Conservation (phyloP, 1,140 invertebrate species). For the Harlomillsia oculata region DNA sequence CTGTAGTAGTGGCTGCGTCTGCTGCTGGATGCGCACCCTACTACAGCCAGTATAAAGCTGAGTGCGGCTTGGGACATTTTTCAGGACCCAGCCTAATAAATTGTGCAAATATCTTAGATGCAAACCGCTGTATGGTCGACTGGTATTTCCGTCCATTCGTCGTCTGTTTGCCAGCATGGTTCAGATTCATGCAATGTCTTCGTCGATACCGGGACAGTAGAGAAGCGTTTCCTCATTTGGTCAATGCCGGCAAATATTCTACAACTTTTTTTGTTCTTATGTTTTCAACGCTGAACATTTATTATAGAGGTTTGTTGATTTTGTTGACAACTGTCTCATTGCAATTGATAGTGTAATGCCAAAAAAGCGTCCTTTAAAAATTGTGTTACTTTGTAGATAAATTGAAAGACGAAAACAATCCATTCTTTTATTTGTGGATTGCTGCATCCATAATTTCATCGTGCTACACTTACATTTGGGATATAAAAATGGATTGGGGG, state of each 20-base stretch:
- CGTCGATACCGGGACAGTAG: conserved; percentile 80
- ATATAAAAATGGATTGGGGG: conserved; percentile 98
- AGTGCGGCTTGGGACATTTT: not conserved
- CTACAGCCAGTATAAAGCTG: not conserved
- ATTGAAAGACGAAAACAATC: conserved; percentile 55
- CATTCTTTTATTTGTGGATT: conserved; percentile 73
- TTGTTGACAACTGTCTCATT: not conserved
- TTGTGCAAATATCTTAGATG: conserved; percentile 4
- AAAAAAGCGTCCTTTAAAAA: no score
- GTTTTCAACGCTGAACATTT: conserved; percentile 64
- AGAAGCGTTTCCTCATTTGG: conserved; percentile 87
- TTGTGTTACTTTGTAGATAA: conserved; percentile 43
- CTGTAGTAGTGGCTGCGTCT: not conserved
- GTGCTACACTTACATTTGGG: conserved; percentile 83
- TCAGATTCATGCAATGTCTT: conserved; percentile 93
- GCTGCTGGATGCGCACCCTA: not conserved
- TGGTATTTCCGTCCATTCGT: conserved; percentile 60
- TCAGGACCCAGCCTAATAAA: not conserved
- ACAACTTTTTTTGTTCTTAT: conserved; percentile 92
- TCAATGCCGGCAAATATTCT: conserved; percentile 97
- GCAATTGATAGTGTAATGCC: not conserved
- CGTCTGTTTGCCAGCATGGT: conserved; percentile 88
- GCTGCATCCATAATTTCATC: conserved; percentile 63
- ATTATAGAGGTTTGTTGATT: conserved; percentile 50
- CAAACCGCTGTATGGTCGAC: conserved; percentile 28